Evolutionary conservation across 2,888 invertebrate genomes (phyloP).

Genomic region (Gonocerus acuteangulatus): DNA sequence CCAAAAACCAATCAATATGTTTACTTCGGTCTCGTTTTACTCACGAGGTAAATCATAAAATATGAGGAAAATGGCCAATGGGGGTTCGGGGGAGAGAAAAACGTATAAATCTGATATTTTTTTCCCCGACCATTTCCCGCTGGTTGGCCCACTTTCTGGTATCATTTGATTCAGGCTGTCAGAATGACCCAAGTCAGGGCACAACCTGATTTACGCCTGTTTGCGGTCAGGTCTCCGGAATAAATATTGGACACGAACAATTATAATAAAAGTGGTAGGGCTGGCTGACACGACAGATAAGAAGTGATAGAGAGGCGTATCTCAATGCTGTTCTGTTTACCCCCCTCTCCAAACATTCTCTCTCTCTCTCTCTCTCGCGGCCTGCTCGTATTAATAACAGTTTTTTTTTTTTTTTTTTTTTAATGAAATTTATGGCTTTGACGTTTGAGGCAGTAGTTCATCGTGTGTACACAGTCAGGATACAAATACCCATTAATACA

Average conservation of each 20-base stretch:
- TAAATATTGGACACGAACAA: constrained; percentile 9
- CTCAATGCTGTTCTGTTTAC: neutral
- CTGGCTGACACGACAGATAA: neutral
- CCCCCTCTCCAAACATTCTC: neutral
- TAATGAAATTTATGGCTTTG: constrained; percentile 3
- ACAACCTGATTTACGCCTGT: constrained; percentile 6
- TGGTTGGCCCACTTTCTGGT: no score
- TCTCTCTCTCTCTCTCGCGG: no score
- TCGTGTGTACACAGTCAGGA: neutral
- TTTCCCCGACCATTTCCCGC: no score
- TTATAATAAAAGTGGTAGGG: neutral
- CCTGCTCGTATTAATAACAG: constrained; percentile 2
- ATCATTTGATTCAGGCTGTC: no score
- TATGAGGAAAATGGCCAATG: no score
- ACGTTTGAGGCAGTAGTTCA: constrained; percentile 1
- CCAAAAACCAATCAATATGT: no score
- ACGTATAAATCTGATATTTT: no score
- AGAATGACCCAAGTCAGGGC: neutral
- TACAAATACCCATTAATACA: neutral
- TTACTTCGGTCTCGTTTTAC: no score
- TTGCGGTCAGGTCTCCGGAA: neutral
- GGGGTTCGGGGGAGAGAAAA: no score
- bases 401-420: constrained; percentile 4
- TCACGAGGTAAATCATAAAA: no score
- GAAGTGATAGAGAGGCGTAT: constrained; percentile 8